Evolutionary conservation across 1,140 invertebrate genomes (phyloP), one percentile per base, ranked within the genome.

Genomic region (Aphaenogaster ashmeadi): DNA sequence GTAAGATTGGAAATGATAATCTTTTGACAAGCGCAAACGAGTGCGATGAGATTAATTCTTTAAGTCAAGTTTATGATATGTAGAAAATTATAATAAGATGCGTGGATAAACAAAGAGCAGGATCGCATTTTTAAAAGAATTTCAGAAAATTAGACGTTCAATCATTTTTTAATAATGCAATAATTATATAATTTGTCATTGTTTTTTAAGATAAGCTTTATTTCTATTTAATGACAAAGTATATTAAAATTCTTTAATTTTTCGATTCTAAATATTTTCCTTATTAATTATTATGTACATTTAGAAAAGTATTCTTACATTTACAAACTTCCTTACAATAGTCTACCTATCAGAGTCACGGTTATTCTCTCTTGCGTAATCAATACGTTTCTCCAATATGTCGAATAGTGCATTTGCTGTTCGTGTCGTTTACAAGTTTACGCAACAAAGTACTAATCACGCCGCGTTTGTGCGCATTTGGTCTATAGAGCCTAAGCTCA

Each of bases 361-460:
- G n/a, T 6, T 47, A 0, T 69, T n/a, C n/a, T 27, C 7, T 50
- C 15, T 47, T 44, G 3, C 7, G 13, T 72, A 72, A 15, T 36
- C 15, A 52, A 50, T 33, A 38, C 4, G n/a, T 41, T 58, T 44
- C 54, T 77, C 38, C 13, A 27, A 47, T 54, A 3, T 36, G 27
- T 58, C 18, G 54, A 78, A 75, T 75, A 36, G 11, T 36, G 15
- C 38, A 60, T 44, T 78, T 27, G 13, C 50, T 52, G 11, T 7
- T 67, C 27, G 6, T 60, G 3, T 21, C 21, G 18, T 41, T 69
- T 11, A 41, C 13, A 11, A 54, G 4, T 36, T 67, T 69, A 69
- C 62, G n/a, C 41, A 67, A 80, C 41, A 36, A 78, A 36, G 4
- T 33, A 80, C n/a, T 69, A 80, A 80, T 54, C n/a, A 54, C 13